Percentiles rank a stretch among this genome's conserved stretches.
Conservation (phyloP, 1,140 invertebrate species). For the Halesus radiatus region DNA sequence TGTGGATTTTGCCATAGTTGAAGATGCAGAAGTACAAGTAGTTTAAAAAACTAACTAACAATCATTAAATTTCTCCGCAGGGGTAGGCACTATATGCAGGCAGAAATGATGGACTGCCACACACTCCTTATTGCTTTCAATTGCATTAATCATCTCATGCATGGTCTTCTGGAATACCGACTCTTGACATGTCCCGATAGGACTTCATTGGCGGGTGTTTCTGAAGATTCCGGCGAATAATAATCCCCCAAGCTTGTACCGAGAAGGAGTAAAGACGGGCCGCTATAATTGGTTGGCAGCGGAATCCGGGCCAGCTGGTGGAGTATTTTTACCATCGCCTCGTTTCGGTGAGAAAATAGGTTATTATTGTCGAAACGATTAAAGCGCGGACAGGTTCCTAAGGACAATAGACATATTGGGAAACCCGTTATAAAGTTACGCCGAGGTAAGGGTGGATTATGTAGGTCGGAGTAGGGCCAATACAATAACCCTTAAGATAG, state of each 20-base stretch:
- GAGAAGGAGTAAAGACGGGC: not conserved
- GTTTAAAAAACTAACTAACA: too few species aligned
- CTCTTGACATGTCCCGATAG: too few species aligned
- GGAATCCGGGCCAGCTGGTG: conserved; percentile 27
- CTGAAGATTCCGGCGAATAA: not conserved
- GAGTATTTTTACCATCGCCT: conserved; percentile 15
- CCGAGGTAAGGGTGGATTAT: not conserved
- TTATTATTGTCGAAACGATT: conserved; percentile 1
- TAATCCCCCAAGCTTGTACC: not conserved
- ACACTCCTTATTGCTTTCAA: too few species aligned
- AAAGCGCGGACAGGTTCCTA: not conserved
- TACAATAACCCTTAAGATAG: too few species aligned
- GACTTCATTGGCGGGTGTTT: not conserved
- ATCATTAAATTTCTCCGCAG: too few species aligned
- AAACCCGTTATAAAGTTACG: not conserved
- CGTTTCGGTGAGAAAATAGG: conserved; percentile 4
- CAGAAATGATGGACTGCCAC: too few species aligned
- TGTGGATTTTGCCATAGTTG: too few species aligned
- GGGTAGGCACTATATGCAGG: too few species aligned
- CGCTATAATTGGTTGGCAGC: not conserved
- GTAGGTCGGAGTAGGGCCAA: not conserved
- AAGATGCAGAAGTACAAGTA: too few species aligned
- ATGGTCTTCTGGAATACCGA: too few species aligned
- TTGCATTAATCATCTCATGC: too few species aligned
- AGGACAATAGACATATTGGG: not conserved